Base-by-base conservation (phyloP, 2,113 vertebrate genomes). In the Megaleporinus macrocephalus region DNA sequence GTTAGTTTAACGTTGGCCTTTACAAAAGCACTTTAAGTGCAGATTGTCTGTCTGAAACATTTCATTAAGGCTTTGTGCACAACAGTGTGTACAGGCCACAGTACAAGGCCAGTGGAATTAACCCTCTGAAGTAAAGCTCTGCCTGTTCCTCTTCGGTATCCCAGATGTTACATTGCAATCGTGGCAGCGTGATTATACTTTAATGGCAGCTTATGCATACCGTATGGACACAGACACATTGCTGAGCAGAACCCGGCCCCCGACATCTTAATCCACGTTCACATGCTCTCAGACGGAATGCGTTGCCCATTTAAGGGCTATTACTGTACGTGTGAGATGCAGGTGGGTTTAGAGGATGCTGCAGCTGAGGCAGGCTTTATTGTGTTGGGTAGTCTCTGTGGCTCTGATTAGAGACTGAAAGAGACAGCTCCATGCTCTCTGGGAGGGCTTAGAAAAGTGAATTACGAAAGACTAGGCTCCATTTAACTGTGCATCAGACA, bases 281-380 rank as follows among this genome's bases (percentile, higher is more conserved):
- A 73, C 29, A 61, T 68, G 57, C 73, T 66, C 29, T 68, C 68
- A 63, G 71, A 47, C 55, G 59, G 69, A 68, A 76, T 80, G 55
- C 81, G 20, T 51, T 84, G 65, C 73, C 82, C 76, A 83, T 85
- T 88, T 87, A 87, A 80, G 71, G 82, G 24, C 77, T 71, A 86
- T 87, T 87, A 79, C 20, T 57, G 69, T 70, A 57, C 49, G 65
- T 49, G 76, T 68, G 80, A 63, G 69, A 75, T 78, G 73, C 61
- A 87, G 59, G 76, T 82, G 81, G 36, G 61, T 86, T 86, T 80
- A 44, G 71, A 78, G 78, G 53, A 70, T 74, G 27, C 74, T 77
- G 72, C 59, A 62, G 77, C 73, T 59, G 53, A 82, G 20, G 51
- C 62, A 22, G 30, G 55, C 70, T 82, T 72, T 72, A 72, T 73